phyloP scores from a whole-genome alignment of 1,140 invertebrate species.

The Fopius arisanus region DNA sequence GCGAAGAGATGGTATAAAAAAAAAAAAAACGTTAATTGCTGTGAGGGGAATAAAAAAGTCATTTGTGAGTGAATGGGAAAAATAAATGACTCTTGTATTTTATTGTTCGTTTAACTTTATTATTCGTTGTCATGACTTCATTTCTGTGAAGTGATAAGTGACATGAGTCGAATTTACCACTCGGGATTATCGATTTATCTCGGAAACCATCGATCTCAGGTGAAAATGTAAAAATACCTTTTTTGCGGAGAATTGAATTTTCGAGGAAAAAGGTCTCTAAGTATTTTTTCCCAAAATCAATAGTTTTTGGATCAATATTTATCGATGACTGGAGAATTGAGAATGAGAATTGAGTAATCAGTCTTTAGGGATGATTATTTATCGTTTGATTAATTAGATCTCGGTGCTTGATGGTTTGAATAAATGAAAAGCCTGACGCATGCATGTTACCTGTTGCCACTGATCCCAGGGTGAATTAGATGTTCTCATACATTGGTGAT shows the following conservation, averaged over 20 bases:
- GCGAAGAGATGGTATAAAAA: background rate
- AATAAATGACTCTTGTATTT: slow-evolving; percentile 18
- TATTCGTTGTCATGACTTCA: background rate
- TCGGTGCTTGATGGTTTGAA: background rate
- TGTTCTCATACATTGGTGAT: background rate
- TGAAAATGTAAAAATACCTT: no score
- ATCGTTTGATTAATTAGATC: background rate
- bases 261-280: no score
- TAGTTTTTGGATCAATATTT: no score
- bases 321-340: no score
- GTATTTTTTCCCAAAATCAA: no score
- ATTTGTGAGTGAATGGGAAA: slow-evolving; percentile 31
- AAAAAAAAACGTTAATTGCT: slow-evolving; percentile 15
- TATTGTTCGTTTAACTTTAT: slow-evolving; percentile 16
- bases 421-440: slow-evolving; percentile 16
- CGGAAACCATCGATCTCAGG: no score
- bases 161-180: no score
- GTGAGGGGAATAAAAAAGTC: slow-evolving; percentile 22
- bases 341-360: no score
- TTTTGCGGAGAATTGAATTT: no score
- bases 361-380: background rate
- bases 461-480: background rate
- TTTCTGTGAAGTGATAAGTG: no score
- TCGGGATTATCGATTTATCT: no score
- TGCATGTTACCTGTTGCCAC: slow-evolving; percentile 21